A percentile compares a stretch with the other conserved stretches of the same genome.
Evolutionary conservation across 2,797 vertebrate species (phyloP).

Genomic region (Mionectes olivaceus): DNA sequence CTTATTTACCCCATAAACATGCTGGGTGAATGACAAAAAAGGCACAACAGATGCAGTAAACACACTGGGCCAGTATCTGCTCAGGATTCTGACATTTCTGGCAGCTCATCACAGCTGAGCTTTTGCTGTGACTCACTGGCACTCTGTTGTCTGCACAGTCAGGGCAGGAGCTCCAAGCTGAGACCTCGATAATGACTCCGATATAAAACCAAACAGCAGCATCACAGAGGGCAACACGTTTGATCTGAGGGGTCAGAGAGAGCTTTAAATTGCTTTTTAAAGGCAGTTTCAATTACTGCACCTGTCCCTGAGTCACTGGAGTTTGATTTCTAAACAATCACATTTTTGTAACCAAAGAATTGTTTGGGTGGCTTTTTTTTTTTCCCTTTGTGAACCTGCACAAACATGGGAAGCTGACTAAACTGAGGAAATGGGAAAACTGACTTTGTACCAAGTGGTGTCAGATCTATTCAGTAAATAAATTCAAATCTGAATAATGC

Average conservation of each 20-base stretch:
- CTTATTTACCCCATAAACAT: background rate
- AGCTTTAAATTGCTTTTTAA: background rate
- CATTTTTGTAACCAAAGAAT: background rate
- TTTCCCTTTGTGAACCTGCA: background rate
- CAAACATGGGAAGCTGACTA: slow-evolving; percentile 66
- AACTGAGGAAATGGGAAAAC: slow-evolving; percentile 55
- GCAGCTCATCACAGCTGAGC: background rate
- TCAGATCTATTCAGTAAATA: background rate
- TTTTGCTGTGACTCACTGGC: background rate
- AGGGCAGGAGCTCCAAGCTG: background rate
- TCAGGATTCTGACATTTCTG: background rate
- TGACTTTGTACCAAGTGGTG: background rate
- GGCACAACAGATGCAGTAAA: background rate
- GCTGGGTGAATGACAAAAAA: background rate
- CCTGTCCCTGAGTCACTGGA: slow-evolving; percentile 3
- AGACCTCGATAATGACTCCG: background rate
- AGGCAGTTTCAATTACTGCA: background rate
- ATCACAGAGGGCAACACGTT: background rate
- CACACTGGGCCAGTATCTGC: background rate
- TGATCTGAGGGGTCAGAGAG: background rate
- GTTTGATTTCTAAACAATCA: background rate
- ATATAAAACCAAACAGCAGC: background rate
- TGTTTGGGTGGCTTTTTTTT: background rate
- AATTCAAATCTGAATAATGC: background rate
- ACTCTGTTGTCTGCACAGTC: background rate